Base-by-base conservation (phyloP, 2,888 invertebrate genomes). In the Ecliptopera silaceata region DNA sequence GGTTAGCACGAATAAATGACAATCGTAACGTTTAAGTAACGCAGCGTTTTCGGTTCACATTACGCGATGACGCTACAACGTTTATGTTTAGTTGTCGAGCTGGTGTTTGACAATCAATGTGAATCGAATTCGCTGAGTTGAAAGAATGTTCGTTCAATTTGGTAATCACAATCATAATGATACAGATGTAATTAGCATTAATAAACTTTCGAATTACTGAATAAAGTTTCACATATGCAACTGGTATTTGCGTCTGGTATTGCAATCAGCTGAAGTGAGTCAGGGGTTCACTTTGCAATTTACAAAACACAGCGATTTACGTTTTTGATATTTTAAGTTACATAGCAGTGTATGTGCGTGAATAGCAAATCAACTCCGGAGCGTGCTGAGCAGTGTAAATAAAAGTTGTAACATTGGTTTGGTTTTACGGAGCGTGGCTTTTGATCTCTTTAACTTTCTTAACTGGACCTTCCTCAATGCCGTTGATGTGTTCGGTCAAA, bases 141-240 rank as follows among this genome's bases (percentile, higher is more conserved):
- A 59, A 67, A 43, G 59, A 69, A 70, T 76, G 73, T 70, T 74
- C 77, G 71, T 69, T 65, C 66, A 70, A 70, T 72, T 60, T 47
- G 44, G 50, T 57, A 69, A 71, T 61, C 59, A 70, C 69, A 65
- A 65, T 64, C 53, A 61, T 39, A 29, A 17, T 29, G 13, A 4
- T 36, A 12, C 31, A 32, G 20, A 42, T 10, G 11, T 34, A 10
- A 13, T 18, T 32, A 12, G 15, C 8, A 32, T 26, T 4, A 22
- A 29, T 31, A 18, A 39, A 11, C 32, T 45, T 31, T 44, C 18
- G 26, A 13, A 26, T 8, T 2, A 4, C 4, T 26, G 8, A 26
- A 8, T 22, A 41, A 41, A 41, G 4, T 12, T 38, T 15, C 15
- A 17, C 10, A 17, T 38, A 22, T 41, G 8, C 12, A 41, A 22